phyloP scores from a whole-genome alignment of 2,113 vertebrate genomes.

The Oriolus oriolus region DNA sequence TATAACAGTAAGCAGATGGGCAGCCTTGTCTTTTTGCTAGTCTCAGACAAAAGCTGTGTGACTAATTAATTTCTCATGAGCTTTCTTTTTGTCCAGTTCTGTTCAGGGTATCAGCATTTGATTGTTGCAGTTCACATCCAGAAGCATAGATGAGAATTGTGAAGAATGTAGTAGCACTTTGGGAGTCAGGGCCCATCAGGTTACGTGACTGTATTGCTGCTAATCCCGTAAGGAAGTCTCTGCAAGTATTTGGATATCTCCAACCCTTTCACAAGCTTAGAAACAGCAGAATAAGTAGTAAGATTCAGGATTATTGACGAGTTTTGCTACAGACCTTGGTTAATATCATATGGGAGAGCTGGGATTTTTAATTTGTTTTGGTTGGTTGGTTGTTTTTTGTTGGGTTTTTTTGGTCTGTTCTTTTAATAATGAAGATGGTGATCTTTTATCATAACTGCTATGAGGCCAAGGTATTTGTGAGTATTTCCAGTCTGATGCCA shows the following conservation, averaged over 20 bases:
- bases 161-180: neutral
- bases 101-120: neutral
- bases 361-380: neutral
- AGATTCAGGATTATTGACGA: neutral
- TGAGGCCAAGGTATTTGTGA: neutral
- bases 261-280: neutral
- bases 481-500: neutral
- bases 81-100: neutral
- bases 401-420: neutral
- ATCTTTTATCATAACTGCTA: neutral
- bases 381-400: neutral
- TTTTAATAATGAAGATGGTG: neutral
- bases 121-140: neutral
- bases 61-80: neutral
- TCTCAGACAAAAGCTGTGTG: neutral
- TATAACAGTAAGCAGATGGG: neutral
- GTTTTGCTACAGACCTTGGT: neutral
- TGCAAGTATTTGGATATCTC: neutral
- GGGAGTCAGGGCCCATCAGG: neutral
- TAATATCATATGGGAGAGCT: neutral
- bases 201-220: neutral
- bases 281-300: neutral
- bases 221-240: neutral
- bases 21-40: neutral
- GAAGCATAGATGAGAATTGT: neutral